Conservation (phyloP, 2,888 invertebrate genomes). For the Lordiphosa andalusiaca region DNA sequence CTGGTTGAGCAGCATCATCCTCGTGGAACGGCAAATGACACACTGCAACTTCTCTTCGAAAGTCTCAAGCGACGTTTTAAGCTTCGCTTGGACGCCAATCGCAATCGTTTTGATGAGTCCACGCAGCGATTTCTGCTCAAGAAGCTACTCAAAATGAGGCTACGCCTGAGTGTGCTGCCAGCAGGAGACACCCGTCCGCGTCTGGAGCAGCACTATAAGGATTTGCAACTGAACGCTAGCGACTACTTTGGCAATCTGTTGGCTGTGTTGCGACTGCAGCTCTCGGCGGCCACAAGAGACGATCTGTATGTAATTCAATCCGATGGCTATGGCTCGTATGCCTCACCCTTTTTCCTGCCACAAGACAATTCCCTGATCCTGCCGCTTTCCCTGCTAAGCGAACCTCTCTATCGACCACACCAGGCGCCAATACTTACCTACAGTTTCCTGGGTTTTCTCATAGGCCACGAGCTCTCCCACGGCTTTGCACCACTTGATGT, state of each 20-base stretch:
- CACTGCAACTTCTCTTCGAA: constrained; percentile 38
- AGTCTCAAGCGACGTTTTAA: constrained; percentile 37
- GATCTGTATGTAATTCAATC: constrained; percentile 11
- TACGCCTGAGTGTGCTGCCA: constrained; percentile 48
- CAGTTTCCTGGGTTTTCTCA: constrained; percentile 46
- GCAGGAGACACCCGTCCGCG: background rate
- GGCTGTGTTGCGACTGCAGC: constrained; percentile 12
- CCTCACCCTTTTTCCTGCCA: constrained; percentile 45
- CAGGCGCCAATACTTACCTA: constrained; percentile 27
- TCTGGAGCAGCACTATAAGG: constrained; percentile 21
- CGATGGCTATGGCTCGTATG: constrained; percentile 44
- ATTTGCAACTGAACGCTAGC: constrained; percentile 19
- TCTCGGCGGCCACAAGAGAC: no score
- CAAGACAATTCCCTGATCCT: constrained; percentile 31
- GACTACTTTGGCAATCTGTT: constrained; percentile 50
- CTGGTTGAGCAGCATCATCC: constrained; percentile 31
- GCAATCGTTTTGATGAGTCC: constrained; percentile 42
- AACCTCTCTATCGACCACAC: constrained; percentile 23
- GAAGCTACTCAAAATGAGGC: constrained; percentile 39
- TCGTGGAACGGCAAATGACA: constrained; percentile 2
- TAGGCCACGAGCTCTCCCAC: constrained; percentile 49
- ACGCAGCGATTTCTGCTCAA: constrained; percentile 20
- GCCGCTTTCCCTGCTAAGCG: constrained; percentile 38
- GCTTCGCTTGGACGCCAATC: constrained; percentile 9
- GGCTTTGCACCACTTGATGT: constrained; percentile 31